A percentile compares a stretch with the other conserved stretches of the same genome.
phyloP scores from a whole-genome alignment of 2,113 vertebrate species.

The Platichthys flesus region DNA sequence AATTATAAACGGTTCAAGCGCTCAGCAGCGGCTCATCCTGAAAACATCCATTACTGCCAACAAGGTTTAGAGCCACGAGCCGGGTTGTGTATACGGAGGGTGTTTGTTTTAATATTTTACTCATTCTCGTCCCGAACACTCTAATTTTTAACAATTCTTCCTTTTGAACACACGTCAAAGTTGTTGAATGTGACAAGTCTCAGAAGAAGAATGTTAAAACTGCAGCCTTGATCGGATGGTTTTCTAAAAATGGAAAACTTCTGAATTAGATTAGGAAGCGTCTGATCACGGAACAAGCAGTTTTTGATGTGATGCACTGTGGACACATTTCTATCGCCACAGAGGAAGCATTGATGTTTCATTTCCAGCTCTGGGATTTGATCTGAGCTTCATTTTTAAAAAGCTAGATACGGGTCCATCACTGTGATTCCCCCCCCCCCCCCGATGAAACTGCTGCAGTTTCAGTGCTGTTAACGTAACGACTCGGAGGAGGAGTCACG shows the following conservation, averaged over 20 bases:
- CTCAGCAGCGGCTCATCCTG: neutral
- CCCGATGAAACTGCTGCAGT: too few relatives aligned
- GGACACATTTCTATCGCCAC: too few relatives aligned
- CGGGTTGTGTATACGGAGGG: neutral
- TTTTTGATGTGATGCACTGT: too few relatives aligned
- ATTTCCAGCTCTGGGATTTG: too few relatives aligned
- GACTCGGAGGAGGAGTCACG: too few relatives aligned
- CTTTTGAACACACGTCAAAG: neutral
- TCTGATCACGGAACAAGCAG: neutral
- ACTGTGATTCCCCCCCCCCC: too few relatives aligned
- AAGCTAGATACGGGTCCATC: too few relatives aligned
- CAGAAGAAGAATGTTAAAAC: neutral
- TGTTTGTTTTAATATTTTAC: neutral
- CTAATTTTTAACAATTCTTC: neutral
- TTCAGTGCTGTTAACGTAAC: too few relatives aligned
- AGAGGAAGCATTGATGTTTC: too few relatives aligned
- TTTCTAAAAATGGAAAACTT: neutral
- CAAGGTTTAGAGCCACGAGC: neutral
- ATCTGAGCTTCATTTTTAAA: too few relatives aligned
- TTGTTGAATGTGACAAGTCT: neutral
- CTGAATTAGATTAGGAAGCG: conserved; percentile 5
- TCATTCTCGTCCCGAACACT: too few relatives aligned
- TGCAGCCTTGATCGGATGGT: neutral
- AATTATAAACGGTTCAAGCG: conserved; percentile 50
- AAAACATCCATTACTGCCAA: conserved; percentile 39